Evolutionary conservation across 2,113 vertebrate genomes (phyloP).

Genomic region (Pedetes capensis): DNA sequence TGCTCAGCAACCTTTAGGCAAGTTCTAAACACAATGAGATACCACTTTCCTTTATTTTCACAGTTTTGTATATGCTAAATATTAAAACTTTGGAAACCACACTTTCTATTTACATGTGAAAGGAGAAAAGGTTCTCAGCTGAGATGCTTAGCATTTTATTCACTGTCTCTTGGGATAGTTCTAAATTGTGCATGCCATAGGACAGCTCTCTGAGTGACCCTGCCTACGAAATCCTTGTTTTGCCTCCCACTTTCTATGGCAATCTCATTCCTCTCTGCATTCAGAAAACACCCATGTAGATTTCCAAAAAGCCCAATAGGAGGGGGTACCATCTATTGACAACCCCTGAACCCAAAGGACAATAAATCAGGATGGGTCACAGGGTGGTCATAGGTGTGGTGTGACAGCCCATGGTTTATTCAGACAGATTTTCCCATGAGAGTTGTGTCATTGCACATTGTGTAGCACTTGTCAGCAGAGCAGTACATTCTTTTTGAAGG

Average conservation of each 20-base stretch:
- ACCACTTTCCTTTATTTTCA: background rate
- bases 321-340: background rate
- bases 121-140: background rate
- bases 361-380: background rate
- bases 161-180: background rate
- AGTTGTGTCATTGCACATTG: accelerated
- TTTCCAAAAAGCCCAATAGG: background rate
- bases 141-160: background rate
- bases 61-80: background rate
- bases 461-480: background rate
- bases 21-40: background rate
- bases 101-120: background rate
- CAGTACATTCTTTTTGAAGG: background rate
- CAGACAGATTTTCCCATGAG: background rate
- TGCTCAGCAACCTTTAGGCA: background rate
- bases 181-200: accelerated
- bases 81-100: background rate
- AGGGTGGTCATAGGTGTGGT: background rate
- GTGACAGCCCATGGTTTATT: background rate
- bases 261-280: background rate
- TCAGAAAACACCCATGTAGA: background rate
- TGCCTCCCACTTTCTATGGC: background rate
- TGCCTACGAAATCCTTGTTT: background rate
- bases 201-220: background rate
- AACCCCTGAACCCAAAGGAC: background rate